phyloP scores from a whole-genome alignment of 2,888 invertebrate species.

The Pollenia griseotomentosa region DNA sequence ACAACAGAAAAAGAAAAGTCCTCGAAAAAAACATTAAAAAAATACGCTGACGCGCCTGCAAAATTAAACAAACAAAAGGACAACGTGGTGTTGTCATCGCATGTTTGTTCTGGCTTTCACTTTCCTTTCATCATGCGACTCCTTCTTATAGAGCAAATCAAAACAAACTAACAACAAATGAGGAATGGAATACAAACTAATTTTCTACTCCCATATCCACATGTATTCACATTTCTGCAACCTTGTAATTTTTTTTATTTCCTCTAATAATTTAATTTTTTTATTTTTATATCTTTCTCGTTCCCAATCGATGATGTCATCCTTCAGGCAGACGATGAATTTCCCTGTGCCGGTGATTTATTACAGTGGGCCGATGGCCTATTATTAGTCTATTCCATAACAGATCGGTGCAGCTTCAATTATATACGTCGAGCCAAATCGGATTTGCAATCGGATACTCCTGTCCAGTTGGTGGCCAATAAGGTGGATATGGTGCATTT shows the following conservation, averaged over 20 bases:
- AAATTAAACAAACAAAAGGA: slow-evolving; percentile 30
- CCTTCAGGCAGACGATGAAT: slow-evolving; percentile 88
- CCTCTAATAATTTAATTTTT: slow-evolving; percentile 16
- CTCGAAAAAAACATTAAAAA: slow-evolving; percentile 40
- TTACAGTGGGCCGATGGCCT: slow-evolving; percentile 96
- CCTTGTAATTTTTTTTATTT: slow-evolving; percentile 37
- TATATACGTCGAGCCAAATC: slow-evolving; percentile 91
- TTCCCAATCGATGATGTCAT: slow-evolving; percentile 36
- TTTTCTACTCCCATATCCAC: background rate
- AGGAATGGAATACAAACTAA: slow-evolving; percentile 6
- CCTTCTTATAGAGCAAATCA: slow-evolving; percentile 3
- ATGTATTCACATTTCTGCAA: slow-evolving; percentile 40
- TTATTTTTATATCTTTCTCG: slow-evolving; percentile 17
- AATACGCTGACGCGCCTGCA: slow-evolving; percentile 51
- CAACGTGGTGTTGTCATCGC: slow-evolving; percentile 62
- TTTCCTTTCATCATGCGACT: slow-evolving; percentile 22
- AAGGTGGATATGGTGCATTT: slow-evolving; percentile 96
- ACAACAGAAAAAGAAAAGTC: slow-evolving; percentile 34
- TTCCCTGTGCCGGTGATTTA: slow-evolving; percentile 89
- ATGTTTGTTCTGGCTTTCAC: slow-evolving; percentile 58
- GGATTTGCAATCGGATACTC: slow-evolving; percentile 89
- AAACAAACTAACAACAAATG: background rate
- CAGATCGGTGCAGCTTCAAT: slow-evolving; percentile 93
- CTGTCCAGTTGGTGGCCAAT: slow-evolving; percentile 94
- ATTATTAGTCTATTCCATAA: slow-evolving; percentile 95